phyloP scores from a whole-genome alignment of 92 coral and sea anemone genomes.

The Meandrina meandrites region DNA sequence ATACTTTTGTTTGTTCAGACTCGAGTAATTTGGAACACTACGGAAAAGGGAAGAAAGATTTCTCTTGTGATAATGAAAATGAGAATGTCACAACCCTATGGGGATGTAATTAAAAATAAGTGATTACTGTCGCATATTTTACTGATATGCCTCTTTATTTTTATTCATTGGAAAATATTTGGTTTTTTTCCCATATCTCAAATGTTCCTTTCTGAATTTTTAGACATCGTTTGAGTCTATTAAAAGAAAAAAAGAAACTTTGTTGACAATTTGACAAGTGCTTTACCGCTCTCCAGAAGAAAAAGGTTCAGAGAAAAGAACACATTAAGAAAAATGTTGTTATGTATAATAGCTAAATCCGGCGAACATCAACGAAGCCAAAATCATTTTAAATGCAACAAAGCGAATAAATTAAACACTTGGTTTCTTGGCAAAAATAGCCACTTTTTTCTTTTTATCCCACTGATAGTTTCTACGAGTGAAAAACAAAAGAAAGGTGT shows the following conservation, averaged over 20 bases:
- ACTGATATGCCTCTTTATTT: conserved; percentile 13
- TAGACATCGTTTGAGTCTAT: neutral
- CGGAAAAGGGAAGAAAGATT: conserved; percentile 6
- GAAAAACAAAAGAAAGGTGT: conserved; percentile 14
- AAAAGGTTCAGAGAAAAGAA: neutral
- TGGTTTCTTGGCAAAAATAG: neutral
- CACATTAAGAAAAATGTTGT: neutral
- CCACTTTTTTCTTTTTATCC: neutral
- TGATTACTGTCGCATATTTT: conserved; percentile 21
- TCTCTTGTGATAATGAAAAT: conserved; percentile 9
- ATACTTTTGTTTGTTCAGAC: conserved; percentile 18
- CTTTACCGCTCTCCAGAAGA: neutral
- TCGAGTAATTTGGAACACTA: conserved; percentile 1
- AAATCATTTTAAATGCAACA: neutral
- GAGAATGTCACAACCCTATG: conserved; percentile 9
- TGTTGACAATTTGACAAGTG: neutral
- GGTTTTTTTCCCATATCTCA: neutral
- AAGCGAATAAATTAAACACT: neutral
- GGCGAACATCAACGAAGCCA: neutral
- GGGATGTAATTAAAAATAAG: conserved; percentile 34
- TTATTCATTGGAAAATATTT: neutral
- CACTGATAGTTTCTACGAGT: neutral
- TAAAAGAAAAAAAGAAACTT: neutral
- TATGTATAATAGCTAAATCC: neutral
- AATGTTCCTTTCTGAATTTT: neutral